phyloP scores from a whole-genome alignment of 2,113 vertebrate species.

The Geococcyx californianus region DNA sequence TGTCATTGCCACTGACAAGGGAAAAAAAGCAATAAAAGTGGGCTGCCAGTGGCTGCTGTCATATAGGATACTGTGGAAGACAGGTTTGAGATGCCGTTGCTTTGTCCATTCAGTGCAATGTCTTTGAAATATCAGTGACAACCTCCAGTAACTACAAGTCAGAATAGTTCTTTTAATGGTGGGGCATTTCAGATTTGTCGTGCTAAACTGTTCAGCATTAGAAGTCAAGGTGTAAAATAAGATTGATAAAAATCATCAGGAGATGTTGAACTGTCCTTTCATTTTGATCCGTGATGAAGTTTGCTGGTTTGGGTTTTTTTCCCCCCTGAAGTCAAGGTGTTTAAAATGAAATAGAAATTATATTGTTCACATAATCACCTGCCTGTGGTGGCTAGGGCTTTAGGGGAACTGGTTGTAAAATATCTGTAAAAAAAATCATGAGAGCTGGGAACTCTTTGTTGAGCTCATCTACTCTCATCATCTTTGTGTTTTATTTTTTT shows the following conservation, averaged over 20 bases:
- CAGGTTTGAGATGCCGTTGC: not conserved
- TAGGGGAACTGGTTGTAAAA: not conserved
- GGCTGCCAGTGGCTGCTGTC: constrained; percentile 6
- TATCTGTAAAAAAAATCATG: not conserved
- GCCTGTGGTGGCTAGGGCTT: not conserved
- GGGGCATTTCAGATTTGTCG: not conserved
- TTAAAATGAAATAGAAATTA: not conserved
- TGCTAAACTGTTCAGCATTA: not conserved
- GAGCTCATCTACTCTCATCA: not conserved
- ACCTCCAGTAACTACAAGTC: not conserved
- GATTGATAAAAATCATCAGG: not conserved
- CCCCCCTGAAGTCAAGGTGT: not conserved
- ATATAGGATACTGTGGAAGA: not conserved
- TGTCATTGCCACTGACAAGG: not conserved
- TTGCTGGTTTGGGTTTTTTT: not conserved
- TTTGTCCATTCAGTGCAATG: not conserved
- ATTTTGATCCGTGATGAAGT: not conserved
- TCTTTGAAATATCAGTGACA: not conserved
- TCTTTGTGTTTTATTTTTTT: not conserved
- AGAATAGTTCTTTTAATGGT: not conserved
- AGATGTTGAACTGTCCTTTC: not conserved
- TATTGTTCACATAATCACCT: not conserved
- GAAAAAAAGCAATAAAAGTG: not conserved
- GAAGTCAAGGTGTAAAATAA: not conserved
- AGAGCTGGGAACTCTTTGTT: not conserved